Conservation (phyloP, 2,797 vertebrate species). For the Graptemys geographica region DNA sequence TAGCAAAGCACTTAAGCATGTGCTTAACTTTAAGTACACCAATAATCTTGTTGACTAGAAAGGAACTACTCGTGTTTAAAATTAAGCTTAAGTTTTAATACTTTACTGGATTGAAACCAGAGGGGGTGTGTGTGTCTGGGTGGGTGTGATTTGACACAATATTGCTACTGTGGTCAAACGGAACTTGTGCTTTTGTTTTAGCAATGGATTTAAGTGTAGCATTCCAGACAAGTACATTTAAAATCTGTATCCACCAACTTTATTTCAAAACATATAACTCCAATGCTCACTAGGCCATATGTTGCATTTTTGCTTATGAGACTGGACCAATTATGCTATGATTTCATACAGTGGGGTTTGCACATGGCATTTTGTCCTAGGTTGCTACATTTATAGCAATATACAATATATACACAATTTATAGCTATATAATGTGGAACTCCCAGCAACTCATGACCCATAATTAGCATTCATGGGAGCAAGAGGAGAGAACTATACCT, state of each 20-base stretch:
- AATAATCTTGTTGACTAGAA: conserved; percentile 9
- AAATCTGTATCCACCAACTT: neutral
- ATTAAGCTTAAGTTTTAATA: neutral
- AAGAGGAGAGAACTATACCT: neutral
- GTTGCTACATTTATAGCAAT: neutral
- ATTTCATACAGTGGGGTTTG: neutral
- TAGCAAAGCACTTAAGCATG: conserved; percentile 56
- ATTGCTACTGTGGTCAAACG: neutral
- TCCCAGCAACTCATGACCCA: neutral
- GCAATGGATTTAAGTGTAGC: neutral
- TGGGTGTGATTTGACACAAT: neutral
- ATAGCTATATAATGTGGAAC: neutral
- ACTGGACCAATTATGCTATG: neutral
- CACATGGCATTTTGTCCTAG: neutral
- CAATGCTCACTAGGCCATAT: neutral
- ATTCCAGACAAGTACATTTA: conserved; percentile 3
- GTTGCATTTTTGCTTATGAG: neutral
- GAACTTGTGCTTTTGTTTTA: conserved; percentile 5
- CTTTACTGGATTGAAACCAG: conserved; percentile 36
- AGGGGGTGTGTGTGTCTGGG: neutral
- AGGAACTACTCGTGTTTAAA: conserved; percentile 9
- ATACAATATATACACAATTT: neutral
- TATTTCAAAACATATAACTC: neutral
- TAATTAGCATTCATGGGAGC: neutral
- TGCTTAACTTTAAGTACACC: neutral